A percentile compares a stretch with the other conserved stretches of the same genome.
Evolutionary conservation across 2,888 invertebrate species (phyloP).

Genomic region (Melipona beecheii): DNA sequence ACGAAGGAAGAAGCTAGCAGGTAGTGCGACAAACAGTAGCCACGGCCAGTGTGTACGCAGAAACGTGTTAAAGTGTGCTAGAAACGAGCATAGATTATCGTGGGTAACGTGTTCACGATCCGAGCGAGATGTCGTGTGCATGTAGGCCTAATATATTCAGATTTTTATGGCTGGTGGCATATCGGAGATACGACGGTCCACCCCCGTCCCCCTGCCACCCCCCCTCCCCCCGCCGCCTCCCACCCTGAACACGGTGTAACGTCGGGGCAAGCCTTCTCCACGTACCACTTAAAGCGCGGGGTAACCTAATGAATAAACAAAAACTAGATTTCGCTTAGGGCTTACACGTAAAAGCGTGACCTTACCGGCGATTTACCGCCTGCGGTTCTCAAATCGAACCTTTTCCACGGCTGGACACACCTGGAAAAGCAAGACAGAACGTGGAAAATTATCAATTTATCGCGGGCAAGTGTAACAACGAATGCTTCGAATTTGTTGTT

Average conservation of each 20-base stretch:
- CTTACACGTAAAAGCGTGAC: conserved; percentile 83
- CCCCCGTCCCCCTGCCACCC: conserved; percentile 28
- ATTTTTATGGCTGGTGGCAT: conserved; percentile 83
- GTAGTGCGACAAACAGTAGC: conserved; percentile 8
- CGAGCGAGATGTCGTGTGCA: conserved; percentile 81
- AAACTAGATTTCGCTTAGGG: conserved; percentile 82
- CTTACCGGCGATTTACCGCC: conserved; percentile 78
- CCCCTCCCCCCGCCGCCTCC: background rate
- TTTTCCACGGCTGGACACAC: conserved; percentile 9
- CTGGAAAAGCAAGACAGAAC: background rate
- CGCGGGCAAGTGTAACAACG: too few relatives aligned
- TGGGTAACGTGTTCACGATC: conserved; percentile 79
- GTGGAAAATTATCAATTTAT: background rate
- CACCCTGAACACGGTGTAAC: conserved; percentile 17
- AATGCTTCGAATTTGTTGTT: too few relatives aligned
- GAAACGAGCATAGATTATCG: conserved; percentile 77
- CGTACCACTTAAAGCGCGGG: conserved; percentile 79
- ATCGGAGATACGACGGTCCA: conserved; percentile 79
- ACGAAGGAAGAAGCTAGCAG: conserved; percentile 17
- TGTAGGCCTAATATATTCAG: conserved; percentile 83
- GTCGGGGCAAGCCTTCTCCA: conserved; percentile 61
- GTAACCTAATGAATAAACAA: conserved; percentile 83
- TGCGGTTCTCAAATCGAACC: conserved; percentile 74
- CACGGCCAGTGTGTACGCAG: conserved; percentile 62
- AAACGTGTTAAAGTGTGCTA: conserved; percentile 70